These are phyloP conservation scores for Ormyrus pomaceus DNA, from an alignment of 2,888 invertebrate species.

Conservation along the genomic window DNA sequence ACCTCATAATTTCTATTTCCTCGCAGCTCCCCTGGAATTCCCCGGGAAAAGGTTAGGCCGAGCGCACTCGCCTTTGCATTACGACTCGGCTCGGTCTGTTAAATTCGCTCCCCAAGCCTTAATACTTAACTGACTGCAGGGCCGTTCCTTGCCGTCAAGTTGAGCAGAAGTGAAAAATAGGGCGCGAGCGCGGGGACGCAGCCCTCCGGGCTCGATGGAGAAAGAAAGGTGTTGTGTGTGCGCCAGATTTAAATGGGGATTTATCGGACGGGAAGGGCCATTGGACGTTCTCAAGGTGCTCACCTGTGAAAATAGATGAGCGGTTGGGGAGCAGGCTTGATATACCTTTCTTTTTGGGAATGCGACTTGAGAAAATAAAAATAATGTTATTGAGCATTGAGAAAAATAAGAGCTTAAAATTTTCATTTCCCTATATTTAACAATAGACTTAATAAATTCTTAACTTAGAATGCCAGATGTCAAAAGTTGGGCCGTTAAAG, in stretches of 20 bases:
- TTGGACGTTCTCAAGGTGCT: slow-evolving; percentile 3
- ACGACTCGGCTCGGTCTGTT: background rate
- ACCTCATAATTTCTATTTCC: slow-evolving; percentile 48
- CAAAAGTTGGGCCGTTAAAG: slow-evolving; percentile 16
- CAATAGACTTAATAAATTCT: no score
- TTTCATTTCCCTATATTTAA: no score
- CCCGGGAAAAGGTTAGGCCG: background rate
- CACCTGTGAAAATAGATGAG: slow-evolving; percentile 36
- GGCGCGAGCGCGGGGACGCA: slow-evolving; percentile 4
- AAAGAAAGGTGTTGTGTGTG: background rate
- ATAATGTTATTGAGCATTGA: no score
- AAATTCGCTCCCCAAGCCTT: slow-evolving; percentile 8
- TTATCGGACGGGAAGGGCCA: slow-evolving; percentile 3
- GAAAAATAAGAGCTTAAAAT: no score
- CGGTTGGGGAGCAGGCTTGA: background rate
- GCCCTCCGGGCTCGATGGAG: no score
- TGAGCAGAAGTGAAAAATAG: slow-evolving; percentile 55
- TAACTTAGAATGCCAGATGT: background rate
- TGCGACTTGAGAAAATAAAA: background rate
- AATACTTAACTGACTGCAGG: slow-evolving; percentile 25
- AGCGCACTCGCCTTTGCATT: background rate
- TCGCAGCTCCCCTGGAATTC: slow-evolving; percentile 18
- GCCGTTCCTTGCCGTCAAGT: slow-evolving; percentile 25
- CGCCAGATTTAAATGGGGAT: slow-evolving; percentile 37
- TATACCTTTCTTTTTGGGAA: background rate